Conservation (phyloP, 2,113 vertebrate genomes). For the Eclectus roratus region DNA sequence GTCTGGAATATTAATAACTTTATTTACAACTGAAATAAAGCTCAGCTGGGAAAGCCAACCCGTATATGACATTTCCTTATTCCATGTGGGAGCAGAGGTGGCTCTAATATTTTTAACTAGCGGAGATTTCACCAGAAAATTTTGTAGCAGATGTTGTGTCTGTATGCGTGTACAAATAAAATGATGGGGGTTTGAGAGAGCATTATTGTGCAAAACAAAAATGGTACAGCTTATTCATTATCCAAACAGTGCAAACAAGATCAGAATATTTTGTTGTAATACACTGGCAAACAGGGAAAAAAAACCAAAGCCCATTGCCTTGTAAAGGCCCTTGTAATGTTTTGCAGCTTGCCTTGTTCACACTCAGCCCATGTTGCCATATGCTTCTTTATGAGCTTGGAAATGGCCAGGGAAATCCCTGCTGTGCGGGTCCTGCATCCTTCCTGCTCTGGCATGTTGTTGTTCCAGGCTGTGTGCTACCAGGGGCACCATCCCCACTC, state of each 20-base stretch:
- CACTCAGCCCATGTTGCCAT: neutral
- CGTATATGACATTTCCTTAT: neutral
- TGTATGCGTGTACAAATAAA: neutral
- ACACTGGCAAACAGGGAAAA: neutral
- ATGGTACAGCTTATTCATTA: neutral
- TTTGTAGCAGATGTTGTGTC: neutral
- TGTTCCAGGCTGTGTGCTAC: neutral
- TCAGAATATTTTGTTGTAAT: neutral
- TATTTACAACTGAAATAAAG: slow-evolving; percentile 24
- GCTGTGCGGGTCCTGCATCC: rapidly evolving
- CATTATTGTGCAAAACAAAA: neutral
- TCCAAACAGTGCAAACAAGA: neutral
- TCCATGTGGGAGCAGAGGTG: neutral
- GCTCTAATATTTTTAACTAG: neutral
- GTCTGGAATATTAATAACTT: slow-evolving; percentile 29
- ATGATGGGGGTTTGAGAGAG: neutral
- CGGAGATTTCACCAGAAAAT: neutral
- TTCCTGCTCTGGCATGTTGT: neutral
- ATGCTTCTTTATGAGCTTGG: neutral
- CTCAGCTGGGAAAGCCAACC: neutral
- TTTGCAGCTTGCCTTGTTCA: neutral
- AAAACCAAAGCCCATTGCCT: neutral
- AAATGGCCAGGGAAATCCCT: neutral
- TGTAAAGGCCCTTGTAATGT: neutral
- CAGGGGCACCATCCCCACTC: rapidly evolving